Evolutionary conservation across 37 sponge, comb jelly and placozoan genomes (phyloP).

Genomic region (Oopsacas minuta): DNA sequence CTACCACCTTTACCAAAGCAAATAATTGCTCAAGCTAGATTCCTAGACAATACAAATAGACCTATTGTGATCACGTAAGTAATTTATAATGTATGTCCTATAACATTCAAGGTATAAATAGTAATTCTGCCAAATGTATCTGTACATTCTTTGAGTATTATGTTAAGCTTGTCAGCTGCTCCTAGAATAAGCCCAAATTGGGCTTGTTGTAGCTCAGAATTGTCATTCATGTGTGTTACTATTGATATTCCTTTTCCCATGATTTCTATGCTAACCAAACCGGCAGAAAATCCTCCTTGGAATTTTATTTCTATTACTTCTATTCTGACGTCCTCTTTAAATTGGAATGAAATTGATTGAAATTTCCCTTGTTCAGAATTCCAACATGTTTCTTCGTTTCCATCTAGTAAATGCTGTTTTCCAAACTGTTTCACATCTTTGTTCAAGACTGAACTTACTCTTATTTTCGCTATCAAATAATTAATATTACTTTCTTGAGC

Average conservation of each 20-base stretch:
- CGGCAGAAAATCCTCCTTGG: conserved; percentile 82
- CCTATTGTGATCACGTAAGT: conserved; percentile 18
- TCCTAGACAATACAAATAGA: background rate
- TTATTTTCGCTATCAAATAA: conserved; percentile 15
- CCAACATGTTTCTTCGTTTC: conserved; percentile 87
- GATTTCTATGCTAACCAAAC: background rate
- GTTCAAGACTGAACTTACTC: conserved; percentile 82
- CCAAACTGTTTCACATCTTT: conserved; percentile 75
- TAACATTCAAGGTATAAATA: conserved; percentile 48
- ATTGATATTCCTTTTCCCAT: conserved; percentile 27
- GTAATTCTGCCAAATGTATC: conserved; percentile 84
- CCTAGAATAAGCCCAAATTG: background rate
- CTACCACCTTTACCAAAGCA: background rate
- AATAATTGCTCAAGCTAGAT: background rate
- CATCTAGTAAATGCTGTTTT: conserved; percentile 84
- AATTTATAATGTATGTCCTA: conserved; percentile 25
- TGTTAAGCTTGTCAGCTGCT: conserved; percentile 24
- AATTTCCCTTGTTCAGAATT: conserved; percentile 78
- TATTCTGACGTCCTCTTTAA: conserved; percentile 34
- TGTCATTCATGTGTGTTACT: conserved; percentile 42
- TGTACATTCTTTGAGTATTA: conserved; percentile 41
- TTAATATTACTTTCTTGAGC: background rate
- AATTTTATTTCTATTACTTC: conserved; percentile 37
- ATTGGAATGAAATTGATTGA: conserved; percentile 48
- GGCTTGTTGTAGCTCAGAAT: conserved; percentile 17